Conservation (phyloP, 2,113 vertebrate species). For the Sinosuthora webbiana region DNA sequence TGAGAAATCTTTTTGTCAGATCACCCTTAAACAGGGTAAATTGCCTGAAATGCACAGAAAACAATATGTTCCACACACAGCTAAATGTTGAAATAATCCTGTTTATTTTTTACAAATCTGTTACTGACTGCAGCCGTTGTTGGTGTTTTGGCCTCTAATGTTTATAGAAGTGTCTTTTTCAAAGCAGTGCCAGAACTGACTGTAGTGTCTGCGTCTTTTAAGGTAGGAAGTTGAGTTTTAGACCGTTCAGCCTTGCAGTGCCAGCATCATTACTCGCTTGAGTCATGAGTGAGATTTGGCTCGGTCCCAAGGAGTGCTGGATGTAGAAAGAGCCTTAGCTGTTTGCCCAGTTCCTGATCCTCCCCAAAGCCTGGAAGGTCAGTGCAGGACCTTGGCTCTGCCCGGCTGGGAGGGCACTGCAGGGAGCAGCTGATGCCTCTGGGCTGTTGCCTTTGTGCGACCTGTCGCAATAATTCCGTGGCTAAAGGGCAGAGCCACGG, state of each 20-base stretch:
- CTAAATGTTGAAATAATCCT: neutral
- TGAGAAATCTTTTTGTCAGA: neutral
- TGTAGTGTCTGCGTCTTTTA: neutral
- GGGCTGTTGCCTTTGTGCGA: neutral
- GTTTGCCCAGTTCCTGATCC: neutral
- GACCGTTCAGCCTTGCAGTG: neutral
- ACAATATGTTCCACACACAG: neutral
- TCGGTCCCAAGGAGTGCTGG: neutral
- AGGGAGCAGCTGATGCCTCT: neutral
- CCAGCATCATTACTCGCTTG: neutral
- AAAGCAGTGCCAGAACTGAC: neutral
- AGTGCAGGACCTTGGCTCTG: neutral
- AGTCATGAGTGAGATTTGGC: slow-evolving; percentile 10
- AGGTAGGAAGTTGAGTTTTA: neutral
- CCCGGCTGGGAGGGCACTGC: neutral
- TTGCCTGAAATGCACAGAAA: neutral
- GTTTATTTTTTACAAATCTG: neutral
- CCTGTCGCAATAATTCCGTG: neutral
- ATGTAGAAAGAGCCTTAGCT: neutral
- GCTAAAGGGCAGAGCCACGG: neutral
- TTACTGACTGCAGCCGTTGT: neutral
- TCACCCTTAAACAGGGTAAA: neutral
- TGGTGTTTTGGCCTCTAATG: neutral
- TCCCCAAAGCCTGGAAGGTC: neutral
- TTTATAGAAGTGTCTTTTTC: neutral